phyloP scores from a whole-genome alignment of 2,113 vertebrate genomes.

The Cebus imitator region DNA sequence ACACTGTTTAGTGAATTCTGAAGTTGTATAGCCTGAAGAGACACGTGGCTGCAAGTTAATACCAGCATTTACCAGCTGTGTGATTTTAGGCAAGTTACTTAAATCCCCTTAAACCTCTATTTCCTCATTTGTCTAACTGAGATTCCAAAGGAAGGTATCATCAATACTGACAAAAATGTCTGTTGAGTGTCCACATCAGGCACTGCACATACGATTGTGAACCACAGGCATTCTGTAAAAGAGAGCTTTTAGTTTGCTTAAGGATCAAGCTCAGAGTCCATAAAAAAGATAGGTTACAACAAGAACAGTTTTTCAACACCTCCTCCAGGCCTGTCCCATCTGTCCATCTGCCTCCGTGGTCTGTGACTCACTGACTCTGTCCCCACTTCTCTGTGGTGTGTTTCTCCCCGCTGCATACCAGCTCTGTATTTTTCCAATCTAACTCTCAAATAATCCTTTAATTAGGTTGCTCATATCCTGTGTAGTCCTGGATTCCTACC shows the following conservation, averaged over 20 bases:
- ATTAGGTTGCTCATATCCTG: background rate
- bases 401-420: background rate
- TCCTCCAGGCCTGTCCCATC: background rate
- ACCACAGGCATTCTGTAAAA: background rate
- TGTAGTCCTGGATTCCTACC: background rate
- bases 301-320: background rate
- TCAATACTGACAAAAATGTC: background rate
- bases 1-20: background rate
- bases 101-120: background rate
- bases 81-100: background rate
- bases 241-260: background rate
- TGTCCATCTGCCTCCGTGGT: background rate
- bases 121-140: background rate
- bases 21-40: background rate
- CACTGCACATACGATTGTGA: background rate
- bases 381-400: background rate
- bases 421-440: background rate
- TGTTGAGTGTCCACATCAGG: background rate
- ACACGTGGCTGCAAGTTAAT: background rate
- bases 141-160: background rate
- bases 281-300: background rate
- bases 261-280: background rate
- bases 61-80: background rate
- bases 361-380: background rate
- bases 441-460: slow-evolving; percentile 20